Conservation (phyloP, 2,113 vertebrate species). For the Tympanuchus pallidicinctus region DNA sequence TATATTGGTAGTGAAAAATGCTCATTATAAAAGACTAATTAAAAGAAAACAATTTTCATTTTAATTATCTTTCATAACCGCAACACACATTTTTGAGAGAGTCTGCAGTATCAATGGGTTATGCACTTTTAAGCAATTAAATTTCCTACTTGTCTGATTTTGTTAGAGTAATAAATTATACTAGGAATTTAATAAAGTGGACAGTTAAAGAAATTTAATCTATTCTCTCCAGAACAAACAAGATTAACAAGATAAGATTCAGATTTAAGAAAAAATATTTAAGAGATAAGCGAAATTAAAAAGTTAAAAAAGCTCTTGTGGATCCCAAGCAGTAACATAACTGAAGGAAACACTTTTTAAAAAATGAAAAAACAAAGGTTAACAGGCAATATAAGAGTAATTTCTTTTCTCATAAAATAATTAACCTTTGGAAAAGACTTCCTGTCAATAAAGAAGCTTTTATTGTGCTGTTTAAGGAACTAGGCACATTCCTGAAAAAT, state of each 20-base stretch:
- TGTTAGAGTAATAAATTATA: constrained; percentile 81
- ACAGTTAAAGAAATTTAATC: constrained; percentile 79
- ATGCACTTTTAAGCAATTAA: constrained; percentile 77
- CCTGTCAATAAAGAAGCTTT: constrained; percentile 60
- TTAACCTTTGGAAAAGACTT: constrained; percentile 76
- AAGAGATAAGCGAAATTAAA: constrained; percentile 74
- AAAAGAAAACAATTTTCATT: constrained; percentile 69
- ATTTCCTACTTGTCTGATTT: constrained; percentile 78
- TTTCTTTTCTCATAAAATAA: constrained; percentile 75
- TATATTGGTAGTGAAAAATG: constrained; percentile 69
- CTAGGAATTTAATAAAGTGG: constrained; percentile 81
- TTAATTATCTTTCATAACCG: constrained; percentile 56
- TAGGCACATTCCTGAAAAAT: constrained; percentile 50
- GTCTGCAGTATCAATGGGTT: constrained; percentile 63
- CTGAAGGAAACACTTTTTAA: constrained; percentile 61
- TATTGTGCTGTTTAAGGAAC: constrained; percentile 56
- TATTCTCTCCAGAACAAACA: constrained; percentile 78
- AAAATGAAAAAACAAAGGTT: constrained; percentile 69
- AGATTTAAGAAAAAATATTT: constrained; percentile 73
- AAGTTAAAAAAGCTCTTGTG: constrained; percentile 61
- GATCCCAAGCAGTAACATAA: constrained; percentile 41
- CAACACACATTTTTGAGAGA: constrained; percentile 55
- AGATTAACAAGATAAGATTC: constrained; percentile 77
- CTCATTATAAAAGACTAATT: constrained; percentile 53
- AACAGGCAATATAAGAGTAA: constrained; percentile 66